These are phyloP conservation scores for Oncorhynchus clarkii DNA, from an alignment of 2,113 vertebrate genomes.

Conservation along the genomic window DNA sequence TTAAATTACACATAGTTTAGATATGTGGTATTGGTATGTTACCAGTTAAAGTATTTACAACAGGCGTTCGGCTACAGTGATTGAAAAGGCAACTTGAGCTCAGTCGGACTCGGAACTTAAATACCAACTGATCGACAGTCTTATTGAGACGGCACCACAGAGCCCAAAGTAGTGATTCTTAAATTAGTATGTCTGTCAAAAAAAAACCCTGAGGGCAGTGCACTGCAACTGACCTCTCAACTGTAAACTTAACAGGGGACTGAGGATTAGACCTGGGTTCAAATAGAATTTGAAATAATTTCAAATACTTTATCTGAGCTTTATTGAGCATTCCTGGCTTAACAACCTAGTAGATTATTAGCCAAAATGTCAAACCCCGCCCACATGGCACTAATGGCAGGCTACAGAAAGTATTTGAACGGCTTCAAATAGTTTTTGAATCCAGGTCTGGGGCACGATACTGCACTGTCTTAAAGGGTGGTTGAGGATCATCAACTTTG, in stretches of 20 bases:
- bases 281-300: no score
- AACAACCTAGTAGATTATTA: neutral
- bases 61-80: slow-evolving; percentile 16
- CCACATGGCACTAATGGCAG: no score
- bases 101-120: slow-evolving; percentile 35
- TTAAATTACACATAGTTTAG: slow-evolving; percentile 60
- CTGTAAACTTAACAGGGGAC: neutral
- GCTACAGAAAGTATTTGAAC: no score
- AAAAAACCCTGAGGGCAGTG: neutral
- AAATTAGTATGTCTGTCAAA: slow-evolving; percentile 38
- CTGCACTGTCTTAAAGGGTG: no score
- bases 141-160: slow-evolving; percentile 22
- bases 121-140: slow-evolving; percentile 45
- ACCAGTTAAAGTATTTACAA: slow-evolving; percentile 46
- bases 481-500: no score
- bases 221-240: neutral
- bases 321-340: no score
- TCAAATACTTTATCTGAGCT: no score
- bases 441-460: no score
- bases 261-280: no score
- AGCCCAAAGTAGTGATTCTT: slow-evolving; percentile 41
- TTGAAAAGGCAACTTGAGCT: slow-evolving; percentile 52
- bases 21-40: slow-evolving; percentile 45
- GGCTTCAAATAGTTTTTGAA: no score
- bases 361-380: neutral